phyloP scores from a whole-genome alignment of 2,797 vertebrate genomes.

The Syndactyla subalaris region DNA sequence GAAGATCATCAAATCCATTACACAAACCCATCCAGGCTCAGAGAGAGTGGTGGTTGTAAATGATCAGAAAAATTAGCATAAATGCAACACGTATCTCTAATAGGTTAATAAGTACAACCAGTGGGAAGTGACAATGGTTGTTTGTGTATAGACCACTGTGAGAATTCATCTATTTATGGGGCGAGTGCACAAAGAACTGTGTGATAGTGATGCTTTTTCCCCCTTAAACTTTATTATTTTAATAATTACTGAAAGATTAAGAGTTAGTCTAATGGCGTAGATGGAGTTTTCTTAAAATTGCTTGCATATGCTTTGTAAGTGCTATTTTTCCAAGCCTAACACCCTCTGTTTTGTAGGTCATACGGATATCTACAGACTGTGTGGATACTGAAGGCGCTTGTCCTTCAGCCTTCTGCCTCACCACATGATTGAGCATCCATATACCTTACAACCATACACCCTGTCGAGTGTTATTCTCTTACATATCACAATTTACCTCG shows the following conservation, averaged over 20 bases:
- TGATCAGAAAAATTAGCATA: background rate
- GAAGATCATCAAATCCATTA: background rate
- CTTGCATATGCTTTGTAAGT: background rate
- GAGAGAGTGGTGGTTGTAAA: background rate
- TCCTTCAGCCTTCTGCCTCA: slow-evolving; percentile 76
- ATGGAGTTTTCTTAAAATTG: background rate
- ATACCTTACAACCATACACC: slow-evolving; percentile 71
- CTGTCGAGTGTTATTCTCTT: slow-evolving; percentile 76
- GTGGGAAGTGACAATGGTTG: slow-evolving; percentile 11
- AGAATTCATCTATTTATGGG: background rate
- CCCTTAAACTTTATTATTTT: background rate
- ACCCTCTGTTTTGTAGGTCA: slow-evolving; percentile 65
- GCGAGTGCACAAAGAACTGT: background rate
- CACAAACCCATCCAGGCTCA: background rate
- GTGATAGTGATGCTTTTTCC: rapidly evolving
- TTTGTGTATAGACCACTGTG: background rate
- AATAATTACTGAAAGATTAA: background rate
- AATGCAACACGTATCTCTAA: background rate
- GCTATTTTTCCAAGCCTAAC: slow-evolving; percentile 20
- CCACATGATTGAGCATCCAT: slow-evolving; percentile 66
- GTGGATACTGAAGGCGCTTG: slow-evolving; percentile 68
- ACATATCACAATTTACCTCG: slow-evolving; percentile 75
- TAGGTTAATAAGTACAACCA: background rate
- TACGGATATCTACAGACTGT: slow-evolving; percentile 52
- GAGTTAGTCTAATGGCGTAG: background rate